phyloP scores from a whole-genome alignment of 1,140 invertebrate genomes.

The Carposina sasakii region DNA sequence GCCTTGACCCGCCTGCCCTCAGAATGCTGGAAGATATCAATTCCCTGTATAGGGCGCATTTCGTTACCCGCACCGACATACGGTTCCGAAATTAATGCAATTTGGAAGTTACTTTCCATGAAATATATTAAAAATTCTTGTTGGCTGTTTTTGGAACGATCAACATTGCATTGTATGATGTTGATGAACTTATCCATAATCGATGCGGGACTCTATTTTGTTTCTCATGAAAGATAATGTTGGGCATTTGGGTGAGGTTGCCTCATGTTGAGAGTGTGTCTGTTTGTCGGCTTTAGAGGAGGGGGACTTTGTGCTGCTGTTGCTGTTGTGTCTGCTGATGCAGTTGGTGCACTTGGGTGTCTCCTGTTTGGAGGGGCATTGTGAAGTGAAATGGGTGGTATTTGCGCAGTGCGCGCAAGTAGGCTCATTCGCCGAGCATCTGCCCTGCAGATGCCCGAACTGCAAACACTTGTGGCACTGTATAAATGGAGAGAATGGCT shows the following conservation, averaged over 20 bases:
- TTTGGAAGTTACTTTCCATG: background rate
- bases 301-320: too few relatives aligned
- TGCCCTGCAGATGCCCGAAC: background rate
- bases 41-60: background rate
- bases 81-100: background rate
- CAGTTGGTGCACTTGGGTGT: background rate
- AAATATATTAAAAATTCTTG: background rate
- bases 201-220: background rate
- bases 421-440: background rate
- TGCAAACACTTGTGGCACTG: background rate
- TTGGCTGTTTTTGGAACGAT: background rate
- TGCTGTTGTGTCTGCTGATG: background rate
- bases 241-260: background rate
- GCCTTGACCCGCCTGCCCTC: background rate
- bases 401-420: background rate
- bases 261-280: background rate
- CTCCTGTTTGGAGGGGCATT: background rate
- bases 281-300: too few relatives aligned
- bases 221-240: background rate
- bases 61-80: background rate
- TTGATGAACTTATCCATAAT: background rate
- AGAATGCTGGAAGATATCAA: background rate
- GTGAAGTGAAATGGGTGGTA: background rate
- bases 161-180: background rate
- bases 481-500: conserved; percentile 4